Conservation (phyloP, 2,888 invertebrate genomes). For the Yponomeuta sedellus region DNA sequence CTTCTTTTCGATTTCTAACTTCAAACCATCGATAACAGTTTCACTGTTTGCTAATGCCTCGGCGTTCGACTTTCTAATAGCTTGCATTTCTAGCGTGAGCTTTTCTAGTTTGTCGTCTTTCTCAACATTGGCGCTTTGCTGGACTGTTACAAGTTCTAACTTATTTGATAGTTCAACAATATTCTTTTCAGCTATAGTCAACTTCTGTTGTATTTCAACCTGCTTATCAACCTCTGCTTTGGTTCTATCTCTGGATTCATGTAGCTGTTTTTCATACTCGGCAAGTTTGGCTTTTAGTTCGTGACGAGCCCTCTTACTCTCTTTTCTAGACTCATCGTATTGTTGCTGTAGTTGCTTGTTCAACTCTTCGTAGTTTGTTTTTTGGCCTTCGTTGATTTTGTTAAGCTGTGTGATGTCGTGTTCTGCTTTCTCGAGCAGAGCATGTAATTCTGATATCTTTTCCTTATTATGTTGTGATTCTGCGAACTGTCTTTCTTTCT, state of each 20-base stretch:
- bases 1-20: constrained; percentile 55
- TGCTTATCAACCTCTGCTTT: constrained; percentile 57
- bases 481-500: constrained; percentile 50
- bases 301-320: constrained; percentile 67
- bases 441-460: constrained; percentile 58
- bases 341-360: constrained; percentile 60
- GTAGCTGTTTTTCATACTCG: constrained; percentile 61
- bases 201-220: constrained; percentile 49
- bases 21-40: constrained; percentile 50
- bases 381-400: constrained; percentile 66
- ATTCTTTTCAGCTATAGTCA: constrained; percentile 51
- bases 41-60: constrained; percentile 56
- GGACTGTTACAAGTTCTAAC: constrained; percentile 57
- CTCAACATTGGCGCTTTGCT: constrained; percentile 54
- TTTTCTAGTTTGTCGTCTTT: constrained; percentile 64
- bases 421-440: constrained; percentile 59
- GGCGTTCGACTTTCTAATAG: constrained; percentile 46
- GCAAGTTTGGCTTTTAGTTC: constrained; percentile 76
- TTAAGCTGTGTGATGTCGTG: constrained; percentile 61
- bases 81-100: constrained; percentile 59
- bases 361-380: constrained; percentile 65
- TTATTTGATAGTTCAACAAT: constrained; percentile 57
- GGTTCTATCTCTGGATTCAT: constrained; percentile 53
- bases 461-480: constrained; percentile 52
- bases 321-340: constrained; percentile 62